Evolutionary conservation across 1,140 invertebrate species (phyloP).

Genomic region (Varroa destructor): DNA sequence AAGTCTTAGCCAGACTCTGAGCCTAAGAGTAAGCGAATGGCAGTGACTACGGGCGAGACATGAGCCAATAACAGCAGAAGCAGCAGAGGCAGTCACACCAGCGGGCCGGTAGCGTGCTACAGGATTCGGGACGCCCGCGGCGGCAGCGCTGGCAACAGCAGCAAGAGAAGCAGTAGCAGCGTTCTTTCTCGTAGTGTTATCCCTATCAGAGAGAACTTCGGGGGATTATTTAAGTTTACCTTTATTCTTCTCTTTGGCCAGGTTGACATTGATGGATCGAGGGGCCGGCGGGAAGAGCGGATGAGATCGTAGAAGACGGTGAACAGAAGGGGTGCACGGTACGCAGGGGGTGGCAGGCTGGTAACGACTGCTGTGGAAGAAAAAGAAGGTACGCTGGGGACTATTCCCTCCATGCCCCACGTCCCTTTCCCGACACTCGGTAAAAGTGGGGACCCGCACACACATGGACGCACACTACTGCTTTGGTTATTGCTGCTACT

Average conservation of each 20-base stretch:
- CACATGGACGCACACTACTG: too few species aligned
- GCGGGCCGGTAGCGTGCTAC: neutral
- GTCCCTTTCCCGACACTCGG: too few species aligned
- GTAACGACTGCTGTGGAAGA: too few species aligned
- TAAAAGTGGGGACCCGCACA: too few species aligned
- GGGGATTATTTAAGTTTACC: conserved; percentile 29
- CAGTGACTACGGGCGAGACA: neutral
- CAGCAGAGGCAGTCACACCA: neutral
- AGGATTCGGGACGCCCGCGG: neutral
- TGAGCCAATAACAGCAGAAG: too few species aligned
- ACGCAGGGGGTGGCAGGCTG: too few species aligned
- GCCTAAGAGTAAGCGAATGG: neutral
- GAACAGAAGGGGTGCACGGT: neutral
- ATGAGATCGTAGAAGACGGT: conserved; percentile 3
- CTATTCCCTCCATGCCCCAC: too few species aligned
- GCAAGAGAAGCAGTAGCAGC: too few species aligned
- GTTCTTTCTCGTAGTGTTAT: neutral
- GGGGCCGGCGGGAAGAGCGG: conserved; percentile 25
- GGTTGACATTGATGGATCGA: conserved; percentile 29
- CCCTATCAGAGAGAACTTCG: conserved; percentile 20
- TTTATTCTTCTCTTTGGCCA: conserved; percentile 7
- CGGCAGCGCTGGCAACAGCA: neutral
- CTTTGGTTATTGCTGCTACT: too few species aligned
- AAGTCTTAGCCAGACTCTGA: too few species aligned
- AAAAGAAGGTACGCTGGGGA: too few species aligned